Evolutionary conservation across 1,140 invertebrate genomes (phyloP).

Genomic region (Zaprionus camerounensis): DNA sequence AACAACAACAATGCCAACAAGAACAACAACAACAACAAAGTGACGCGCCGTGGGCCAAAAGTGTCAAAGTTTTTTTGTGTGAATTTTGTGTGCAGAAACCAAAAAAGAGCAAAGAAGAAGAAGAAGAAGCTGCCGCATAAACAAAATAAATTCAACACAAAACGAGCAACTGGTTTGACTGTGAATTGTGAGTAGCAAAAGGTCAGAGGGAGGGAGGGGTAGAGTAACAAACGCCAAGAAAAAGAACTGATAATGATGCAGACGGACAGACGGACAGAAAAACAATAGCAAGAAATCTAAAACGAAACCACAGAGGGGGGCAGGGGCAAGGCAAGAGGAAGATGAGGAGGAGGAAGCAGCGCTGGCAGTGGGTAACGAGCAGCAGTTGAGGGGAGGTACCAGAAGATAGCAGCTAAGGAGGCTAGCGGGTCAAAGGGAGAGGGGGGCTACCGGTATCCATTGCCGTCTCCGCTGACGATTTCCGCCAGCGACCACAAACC

Average conservation of each 20-base stretch:
- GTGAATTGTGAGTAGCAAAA: conserved; percentile 46
- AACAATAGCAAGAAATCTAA: conserved; percentile 5
- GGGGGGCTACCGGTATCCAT: background rate
- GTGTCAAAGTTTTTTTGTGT: conserved; percentile 77
- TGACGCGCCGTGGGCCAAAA: conserved; percentile 70
- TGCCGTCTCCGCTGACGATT: conserved; percentile 34
- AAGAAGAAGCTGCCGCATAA: conserved; percentile 1
- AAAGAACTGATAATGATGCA: conserved; percentile 30
- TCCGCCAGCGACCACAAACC: conserved; percentile 49
- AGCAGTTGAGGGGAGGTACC: background rate
- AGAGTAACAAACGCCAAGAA: conserved; percentile 7
- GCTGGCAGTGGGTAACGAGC: background rate
- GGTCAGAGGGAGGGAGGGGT: conserved; percentile 1
- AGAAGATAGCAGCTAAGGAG: no score
- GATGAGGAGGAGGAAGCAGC: background rate
- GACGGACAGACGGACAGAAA: background rate
- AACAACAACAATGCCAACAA: no score
- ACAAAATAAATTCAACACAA: conserved; percentile 19
- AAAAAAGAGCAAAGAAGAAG: conserved; percentile 11
- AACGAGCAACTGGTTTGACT: conserved; percentile 34
- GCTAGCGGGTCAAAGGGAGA: no score
- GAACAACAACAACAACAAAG: conserved; percentile 28
- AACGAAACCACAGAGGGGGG: conserved; percentile 1
- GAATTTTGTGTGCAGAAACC: conserved; percentile 38
- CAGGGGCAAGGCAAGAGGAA: background rate